These are phyloP conservation scores for Tipula helvola DNA, from an alignment of 2,888 invertebrate species.

Conservation along the genomic window DNA sequence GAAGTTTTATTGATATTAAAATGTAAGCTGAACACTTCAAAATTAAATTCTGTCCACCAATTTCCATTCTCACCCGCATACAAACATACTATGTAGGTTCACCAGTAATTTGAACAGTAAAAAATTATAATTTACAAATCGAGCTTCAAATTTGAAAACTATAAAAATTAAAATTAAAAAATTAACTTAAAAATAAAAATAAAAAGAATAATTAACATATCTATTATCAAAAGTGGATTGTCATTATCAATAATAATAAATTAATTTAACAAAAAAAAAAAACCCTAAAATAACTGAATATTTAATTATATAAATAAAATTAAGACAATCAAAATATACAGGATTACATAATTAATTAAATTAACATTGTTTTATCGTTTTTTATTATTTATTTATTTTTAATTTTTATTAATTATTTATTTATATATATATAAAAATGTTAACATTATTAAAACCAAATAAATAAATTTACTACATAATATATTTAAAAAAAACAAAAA, in stretches of 20 bases:
- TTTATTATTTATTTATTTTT: neutral
- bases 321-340: constrained; percentile 4
- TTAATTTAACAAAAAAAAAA: neutral
- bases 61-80: too few relatives aligned
- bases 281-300: neutral
- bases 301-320: neutral
- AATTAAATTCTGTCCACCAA: too few relatives aligned
- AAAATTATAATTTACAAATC: neutral
- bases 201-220: neutral
- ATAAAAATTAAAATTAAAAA: neutral
- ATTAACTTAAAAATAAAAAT: neutral
- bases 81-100: neutral
- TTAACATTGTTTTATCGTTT: neutral
- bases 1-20: too few relatives aligned
- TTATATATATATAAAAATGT: neutral
- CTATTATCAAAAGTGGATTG: neutral
- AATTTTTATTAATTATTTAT: neutral
- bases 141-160: neutral
- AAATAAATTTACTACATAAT: neutral
- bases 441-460: neutral
- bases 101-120: neutral
- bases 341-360: neutral
- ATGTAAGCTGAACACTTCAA: too few relatives aligned
- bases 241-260: neutral
- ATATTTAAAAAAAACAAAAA: neutral